Evolutionary conservation across 2,888 invertebrate genomes (phyloP), one percentile per base, ranked within the genome.

Genomic region (Nesidiocoris tenuis): DNA sequence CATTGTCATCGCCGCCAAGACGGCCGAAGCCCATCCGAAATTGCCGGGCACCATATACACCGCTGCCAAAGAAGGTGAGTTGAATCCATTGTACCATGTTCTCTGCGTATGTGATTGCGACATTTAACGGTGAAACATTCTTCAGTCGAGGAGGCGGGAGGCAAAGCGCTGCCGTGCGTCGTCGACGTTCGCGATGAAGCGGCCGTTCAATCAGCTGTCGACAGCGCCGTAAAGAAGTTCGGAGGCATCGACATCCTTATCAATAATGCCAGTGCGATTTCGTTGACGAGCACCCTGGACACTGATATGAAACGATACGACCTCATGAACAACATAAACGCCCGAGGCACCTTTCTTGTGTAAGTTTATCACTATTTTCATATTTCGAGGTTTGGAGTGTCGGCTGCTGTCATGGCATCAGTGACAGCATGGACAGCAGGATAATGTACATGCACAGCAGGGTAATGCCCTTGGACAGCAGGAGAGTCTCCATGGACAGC

Each of bases 271-370:
- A 96, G 96, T 78, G 98, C 98, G 12, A 98, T 98, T 81, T 90
- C 90, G 0, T 85, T 95, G 71, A 91, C 95, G 0, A 89, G 89
- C 66, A 98, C 97, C 0, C 85, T 88, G 1, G 85, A 90, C 5
- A 96, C 96, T 0, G 91, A 94, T 56, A 97, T 98, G 96, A 98
- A 98, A 85, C 88, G 90, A 84, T 98, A 94, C 83, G 98, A 98
- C 85, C 88, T 98, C 59, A 98, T 98, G 98, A 93, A 97, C 82
- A 89, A 88, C 77, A 90, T 98, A 80, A 98, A 98, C 84, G 91
- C 96, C 0, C 88, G 98, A 80, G 98, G 98, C 80, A 98, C 98
- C 0, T 98, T 93, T 84, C 86, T 98, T 76, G 93, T 94, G 92
- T 97, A 85, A 88, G 90, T 86, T 12, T 9, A 22, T 64, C 18